Conservation (phyloP, 2,113 vertebrate species). For the Erythrocercus mccallii region DNA sequence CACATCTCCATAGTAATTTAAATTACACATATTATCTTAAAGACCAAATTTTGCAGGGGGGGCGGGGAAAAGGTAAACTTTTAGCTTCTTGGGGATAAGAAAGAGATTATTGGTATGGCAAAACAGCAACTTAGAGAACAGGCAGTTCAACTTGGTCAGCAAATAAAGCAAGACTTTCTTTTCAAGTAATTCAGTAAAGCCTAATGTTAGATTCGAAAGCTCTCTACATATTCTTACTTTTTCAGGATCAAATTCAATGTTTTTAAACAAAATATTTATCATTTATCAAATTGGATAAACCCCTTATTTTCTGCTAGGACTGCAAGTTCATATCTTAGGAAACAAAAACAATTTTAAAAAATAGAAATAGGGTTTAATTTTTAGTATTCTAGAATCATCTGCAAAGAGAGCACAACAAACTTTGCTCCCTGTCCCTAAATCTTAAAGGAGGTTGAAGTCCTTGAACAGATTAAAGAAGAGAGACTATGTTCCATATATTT, state of each 20-base stretch:
- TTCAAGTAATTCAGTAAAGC: not conserved
- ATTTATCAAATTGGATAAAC: not conserved
- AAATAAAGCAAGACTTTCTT: not conserved
- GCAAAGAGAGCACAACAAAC: not conserved
- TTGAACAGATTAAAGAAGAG: not conserved
- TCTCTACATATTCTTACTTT: not conserved
- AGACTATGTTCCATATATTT: not conserved
- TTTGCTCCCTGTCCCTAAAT: not conserved
- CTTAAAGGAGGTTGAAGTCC: not conserved
- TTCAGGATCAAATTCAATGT: not conserved
- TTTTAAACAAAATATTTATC: not conserved
- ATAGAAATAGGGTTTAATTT: not conserved
- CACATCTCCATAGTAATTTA: not conserved
- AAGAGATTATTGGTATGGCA: not conserved
- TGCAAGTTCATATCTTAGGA: not conserved
- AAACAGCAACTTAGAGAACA: not conserved
- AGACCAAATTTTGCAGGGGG: not conserved
- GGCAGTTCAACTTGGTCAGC: not conserved
- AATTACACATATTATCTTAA: not conserved
- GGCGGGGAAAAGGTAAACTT: rapidly evolving
- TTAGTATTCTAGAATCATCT: not conserved
- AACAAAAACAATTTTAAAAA: not conserved
- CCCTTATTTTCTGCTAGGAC: not conserved
- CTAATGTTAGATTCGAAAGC: not conserved
- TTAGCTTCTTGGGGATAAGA: not conserved